Percentiles rank a stretch among this genome's conserved stretches.
Conservation (phyloP, 2,888 invertebrate species). For the Aplocera efformata region DNA sequence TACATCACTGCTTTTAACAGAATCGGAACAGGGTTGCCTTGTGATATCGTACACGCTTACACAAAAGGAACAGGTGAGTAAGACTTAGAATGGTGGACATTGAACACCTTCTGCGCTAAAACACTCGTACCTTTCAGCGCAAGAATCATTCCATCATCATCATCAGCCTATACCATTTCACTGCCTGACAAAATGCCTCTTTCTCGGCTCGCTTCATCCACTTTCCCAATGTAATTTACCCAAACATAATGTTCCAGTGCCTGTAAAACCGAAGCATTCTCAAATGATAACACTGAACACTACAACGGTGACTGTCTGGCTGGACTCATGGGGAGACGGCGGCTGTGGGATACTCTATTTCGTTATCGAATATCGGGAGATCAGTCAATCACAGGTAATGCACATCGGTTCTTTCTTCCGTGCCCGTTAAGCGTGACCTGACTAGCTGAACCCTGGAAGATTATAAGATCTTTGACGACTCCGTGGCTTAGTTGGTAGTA, state of each 20-base stretch:
- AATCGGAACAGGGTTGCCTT: conserved; percentile 93
- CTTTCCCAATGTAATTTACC: too few relatives aligned
- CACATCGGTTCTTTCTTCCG: too few relatives aligned
- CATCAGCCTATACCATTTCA: too few relatives aligned
- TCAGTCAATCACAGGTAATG: conserved; percentile 79
- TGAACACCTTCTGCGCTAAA: too few relatives aligned
- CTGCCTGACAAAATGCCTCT: too few relatives aligned
- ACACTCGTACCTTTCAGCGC: too few relatives aligned
- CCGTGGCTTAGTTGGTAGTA: too few relatives aligned
- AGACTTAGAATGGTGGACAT: background rate
- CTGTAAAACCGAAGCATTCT: conserved; percentile 88
- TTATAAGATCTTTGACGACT: too few relatives aligned
- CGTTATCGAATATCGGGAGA: conserved; percentile 88
- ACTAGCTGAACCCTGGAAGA: too few relatives aligned
- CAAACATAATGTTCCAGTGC: conserved; percentile 77
- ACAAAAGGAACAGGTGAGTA: conserved; percentile 87
- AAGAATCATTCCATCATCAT: too few relatives aligned
- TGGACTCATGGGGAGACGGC: conserved; percentile 94
- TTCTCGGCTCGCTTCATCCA: too few relatives aligned
- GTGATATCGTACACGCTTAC: conserved; percentile 92
- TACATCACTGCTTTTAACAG: conserved; percentile 95
- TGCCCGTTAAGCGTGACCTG: too few relatives aligned
- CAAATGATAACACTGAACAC: conserved; percentile 92
- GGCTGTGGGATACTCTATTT: conserved; percentile 93
- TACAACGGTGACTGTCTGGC: conserved; percentile 91